Evolutionary conservation across 1,140 invertebrate species (phyloP).

Genomic region (Drosophila santomea): DNA sequence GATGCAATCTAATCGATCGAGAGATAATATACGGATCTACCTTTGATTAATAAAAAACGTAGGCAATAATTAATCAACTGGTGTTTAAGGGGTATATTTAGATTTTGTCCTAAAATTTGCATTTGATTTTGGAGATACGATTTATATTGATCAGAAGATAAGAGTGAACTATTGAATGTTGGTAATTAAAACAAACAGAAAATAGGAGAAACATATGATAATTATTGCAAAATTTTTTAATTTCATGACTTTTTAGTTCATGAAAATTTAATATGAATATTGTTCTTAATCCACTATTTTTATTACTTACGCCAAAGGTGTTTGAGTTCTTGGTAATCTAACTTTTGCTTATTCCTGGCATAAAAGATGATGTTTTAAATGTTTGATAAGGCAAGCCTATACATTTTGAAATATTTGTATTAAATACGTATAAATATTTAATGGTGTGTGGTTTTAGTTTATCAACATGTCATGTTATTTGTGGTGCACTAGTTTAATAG

Average conservation of each 20-base stretch:
- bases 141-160: not conserved
- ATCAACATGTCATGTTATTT: constrained; percentile 4
- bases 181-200: not conserved
- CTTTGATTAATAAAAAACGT: constrained; percentile 17
- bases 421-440: not conserved
- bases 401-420: not conserved
- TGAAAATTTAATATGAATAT: not conserved
- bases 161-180: not conserved
- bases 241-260: not conserved
- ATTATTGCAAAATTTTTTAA: not conserved
- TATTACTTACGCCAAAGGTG: not conserved
- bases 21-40: constrained; percentile 10
- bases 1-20: constrained; percentile 10
- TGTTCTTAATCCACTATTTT: not conserved
- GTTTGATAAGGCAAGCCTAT: not conserved
- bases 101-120: constrained; percentile 2
- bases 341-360: not conserved
- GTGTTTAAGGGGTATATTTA: not conserved
- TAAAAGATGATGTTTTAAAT: not conserved
- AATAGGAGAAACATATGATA: too few relatives aligned
- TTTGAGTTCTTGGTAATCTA: not conserved
- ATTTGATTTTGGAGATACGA: not conserved
- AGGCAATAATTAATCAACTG: constrained; percentile 20
- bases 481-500: not conserved
- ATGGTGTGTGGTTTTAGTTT: not conserved